A percentile compares a stretch with the other conserved stretches of the same genome.
Evolutionary conservation across 1,140 invertebrate genomes (phyloP).

Genomic region (Lepidotrigona ventralis): DNA sequence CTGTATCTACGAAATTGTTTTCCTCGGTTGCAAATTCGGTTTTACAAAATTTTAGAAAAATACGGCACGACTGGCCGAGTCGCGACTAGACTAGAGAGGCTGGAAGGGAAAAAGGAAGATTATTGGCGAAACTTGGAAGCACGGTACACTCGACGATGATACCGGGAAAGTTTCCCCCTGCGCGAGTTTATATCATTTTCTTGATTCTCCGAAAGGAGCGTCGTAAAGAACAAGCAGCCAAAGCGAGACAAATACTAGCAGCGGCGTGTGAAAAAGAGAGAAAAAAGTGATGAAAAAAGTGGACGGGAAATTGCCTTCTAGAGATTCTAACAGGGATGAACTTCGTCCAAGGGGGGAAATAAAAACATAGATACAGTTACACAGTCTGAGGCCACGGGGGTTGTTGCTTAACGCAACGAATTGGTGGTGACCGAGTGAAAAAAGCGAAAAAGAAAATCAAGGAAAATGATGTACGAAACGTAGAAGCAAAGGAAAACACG

Average conservation of each 20-base stretch:
- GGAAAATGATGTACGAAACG: background rate
- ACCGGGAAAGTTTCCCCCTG: background rate
- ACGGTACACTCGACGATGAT: background rate
- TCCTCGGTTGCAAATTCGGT: background rate
- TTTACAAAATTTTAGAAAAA: background rate
- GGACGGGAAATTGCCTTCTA: background rate
- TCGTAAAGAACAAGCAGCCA: constrained; percentile 14
- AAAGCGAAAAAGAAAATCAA: too few species aligned
- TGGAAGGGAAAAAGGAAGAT: background rate
- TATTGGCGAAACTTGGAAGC: constrained; percentile 26
- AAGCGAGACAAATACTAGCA: constrained; percentile 1
- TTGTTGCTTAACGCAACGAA: background rate
- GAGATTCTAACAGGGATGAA: background rate
- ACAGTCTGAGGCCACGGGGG: too few species aligned
- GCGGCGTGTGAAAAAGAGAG: background rate
- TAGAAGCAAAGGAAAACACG: background rate
- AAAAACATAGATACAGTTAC: background rate
- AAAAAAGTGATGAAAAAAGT: constrained; percentile 8
- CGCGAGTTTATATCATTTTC: constrained; percentile 30
- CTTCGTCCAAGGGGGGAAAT: background rate
- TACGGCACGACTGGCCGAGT: background rate
- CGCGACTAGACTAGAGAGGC: background rate
- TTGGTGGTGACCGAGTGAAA: background rate
- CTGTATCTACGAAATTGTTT: background rate
- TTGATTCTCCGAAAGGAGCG: background rate